Evolutionary conservation across 1,140 invertebrate species (phyloP), one percentile per base, ranked within the genome.

Genomic region (Tetramorium simillimum): DNA sequence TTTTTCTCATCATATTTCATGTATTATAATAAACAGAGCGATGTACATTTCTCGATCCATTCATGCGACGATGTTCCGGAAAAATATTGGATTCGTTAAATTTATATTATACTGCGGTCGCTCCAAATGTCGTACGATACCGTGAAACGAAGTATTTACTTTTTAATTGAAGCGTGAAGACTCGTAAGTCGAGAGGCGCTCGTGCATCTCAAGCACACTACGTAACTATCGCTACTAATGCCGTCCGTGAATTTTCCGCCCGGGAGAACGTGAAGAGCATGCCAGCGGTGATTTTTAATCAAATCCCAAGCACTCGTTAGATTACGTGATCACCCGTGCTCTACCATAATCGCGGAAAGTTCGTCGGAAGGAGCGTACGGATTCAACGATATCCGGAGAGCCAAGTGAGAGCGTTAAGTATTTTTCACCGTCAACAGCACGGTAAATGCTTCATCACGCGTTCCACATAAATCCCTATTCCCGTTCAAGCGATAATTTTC

Each of bases 281-380:
- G 49, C 53, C 21, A 58, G 46, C 40, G 28, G 51, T 46, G 21
- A 87, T 65, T 70, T 81, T 87, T 88, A 88, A 88, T 88, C 85
- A 87, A 82, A 88, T 53, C 43, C 76, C 72, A 40, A 63, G 33
- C 16, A 28, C 40, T 81, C 65, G 58, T 73, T 73, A 88, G 67
- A 75, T 63, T 67, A 77, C 56, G 21, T 62, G 40, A 46, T 78
- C 21, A 62, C 7, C 33, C n/a, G 16, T 62, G 18, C 33, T 56
- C 33, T 37, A 46, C 60, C 18, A 10, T 77, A 77, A 77, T 78
- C 40, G 24, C 18, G 75, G 12, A 9, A 75, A 33, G 16, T 65
- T 78, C 1, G 7, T 49, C 3, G 37, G 56, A 18, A 63, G 58
- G 28, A 46, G 43, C 75, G 12, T 43, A 43, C 37, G 37, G 12